Base-by-base conservation (phyloP, 2,888 invertebrate species). In the Leptarthrus brevirostris region DNA sequence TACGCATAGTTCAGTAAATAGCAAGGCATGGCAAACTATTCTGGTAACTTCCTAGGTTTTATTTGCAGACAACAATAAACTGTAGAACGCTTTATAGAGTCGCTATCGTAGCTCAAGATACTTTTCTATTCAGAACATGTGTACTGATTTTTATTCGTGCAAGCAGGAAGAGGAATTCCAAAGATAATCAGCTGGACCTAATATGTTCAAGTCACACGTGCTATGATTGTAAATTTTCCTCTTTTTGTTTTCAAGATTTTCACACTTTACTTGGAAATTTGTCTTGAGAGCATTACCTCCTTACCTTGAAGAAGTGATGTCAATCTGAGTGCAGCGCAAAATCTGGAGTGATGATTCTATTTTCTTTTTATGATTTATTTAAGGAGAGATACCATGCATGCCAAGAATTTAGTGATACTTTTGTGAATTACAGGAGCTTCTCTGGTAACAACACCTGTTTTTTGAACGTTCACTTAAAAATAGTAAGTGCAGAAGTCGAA, bases 101-200 rank as follows among this genome's bases (percentile, higher is more conserved):
- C 12, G 8, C 40, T 12, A 40, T 12, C n/a, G 12, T n/a, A n/a
- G n/a, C n/a, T n/a, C 12, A 40, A 40, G n/a, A 18, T 34, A 12
- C 26, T 58, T 58, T 34, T 18, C 26, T 58, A 58, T 58, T 58
- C 58, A 34, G 18, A 40, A 20, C 58, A 58, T 36, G 58, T 36
- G 36, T 18, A 36, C 18, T 58, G 36, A 36, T 18, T 58, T 58
- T 36, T 20, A 40, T 58, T 34, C 58, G 58, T 58, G 58, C 36
- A n/a, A n/a, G n/a, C 30, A 34, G 36, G 36, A 40, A 36, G 18
- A 58, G 20, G 36, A n/a, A 58, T 58, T 58, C 18, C 18, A 10
- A 12, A 36, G 58, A 58, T 58, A 36, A 36, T n/a, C 58, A 58
- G n/a, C 40, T 36, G 58, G 36, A 40, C 58, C 36, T 58, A 58